Evolutionary conservation across 2,797 vertebrate genomes (phyloP).

Genomic region (Hirundo rustica): DNA sequence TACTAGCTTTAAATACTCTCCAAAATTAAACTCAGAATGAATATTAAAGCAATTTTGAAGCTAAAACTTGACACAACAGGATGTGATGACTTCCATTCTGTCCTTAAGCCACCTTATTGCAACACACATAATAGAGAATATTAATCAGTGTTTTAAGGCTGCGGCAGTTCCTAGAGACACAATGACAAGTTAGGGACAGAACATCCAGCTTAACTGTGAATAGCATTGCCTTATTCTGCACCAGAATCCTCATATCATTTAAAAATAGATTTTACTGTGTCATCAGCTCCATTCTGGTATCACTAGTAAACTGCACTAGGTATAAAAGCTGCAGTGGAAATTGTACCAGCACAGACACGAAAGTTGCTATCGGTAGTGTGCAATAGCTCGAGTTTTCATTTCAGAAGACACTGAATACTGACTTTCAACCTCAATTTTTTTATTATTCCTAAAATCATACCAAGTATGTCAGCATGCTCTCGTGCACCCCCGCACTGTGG

Average conservation of each 20-base stretch:
- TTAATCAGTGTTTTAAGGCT: constrained; percentile 46
- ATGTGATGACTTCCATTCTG: constrained; percentile 21
- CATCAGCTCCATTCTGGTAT: constrained; percentile 42
- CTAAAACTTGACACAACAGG: constrained; percentile 4
- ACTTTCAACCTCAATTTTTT: constrained; percentile 56
- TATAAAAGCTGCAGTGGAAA: constrained; percentile 20
- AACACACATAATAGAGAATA: constrained; percentile 28
- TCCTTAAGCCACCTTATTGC: constrained; percentile 54
- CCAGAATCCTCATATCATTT: constrained; percentile 8
- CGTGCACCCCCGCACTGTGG: constrained; percentile 75
- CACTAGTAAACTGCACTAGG: constrained; percentile 3
- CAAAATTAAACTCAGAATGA: neutral
- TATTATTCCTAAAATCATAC: constrained; percentile 69
- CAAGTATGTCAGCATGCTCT: constrained; percentile 77
- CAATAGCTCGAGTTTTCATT: constrained; percentile 47
- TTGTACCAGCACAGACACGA: neutral
- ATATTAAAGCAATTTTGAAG: neutral
- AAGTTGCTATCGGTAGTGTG: neutral
- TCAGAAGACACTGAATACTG: constrained; percentile 50
- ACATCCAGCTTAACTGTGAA: constrained; percentile 27
- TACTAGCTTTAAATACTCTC: neutral
- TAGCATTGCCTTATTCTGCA: constrained; percentile 12
- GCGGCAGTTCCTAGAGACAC: constrained; percentile 37
- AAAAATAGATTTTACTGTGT: constrained; percentile 61
- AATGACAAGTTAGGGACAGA: constrained; percentile 55